Conservation (phyloP, 2,888 invertebrate genomes). For the Euplagia quadripunctaria region DNA sequence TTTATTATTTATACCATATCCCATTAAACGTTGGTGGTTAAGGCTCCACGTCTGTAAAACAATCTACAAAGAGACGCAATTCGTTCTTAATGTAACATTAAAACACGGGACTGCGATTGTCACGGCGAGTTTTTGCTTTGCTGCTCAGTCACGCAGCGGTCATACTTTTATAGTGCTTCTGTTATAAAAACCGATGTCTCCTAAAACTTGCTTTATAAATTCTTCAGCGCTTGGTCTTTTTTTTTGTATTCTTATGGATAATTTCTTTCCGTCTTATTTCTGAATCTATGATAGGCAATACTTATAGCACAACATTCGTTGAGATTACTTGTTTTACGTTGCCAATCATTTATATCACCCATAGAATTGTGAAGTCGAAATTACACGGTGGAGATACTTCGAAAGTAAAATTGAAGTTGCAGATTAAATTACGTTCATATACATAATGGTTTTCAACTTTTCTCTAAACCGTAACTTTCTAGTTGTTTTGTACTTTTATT, state of each 20-base stretch:
- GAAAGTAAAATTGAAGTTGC: neutral
- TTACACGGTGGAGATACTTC: neutral
- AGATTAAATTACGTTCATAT: neutral
- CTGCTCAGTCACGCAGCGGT: conserved; percentile 50
- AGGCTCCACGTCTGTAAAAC: neutral
- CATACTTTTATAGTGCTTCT: conserved; percentile 35
- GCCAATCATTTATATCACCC: neutral
- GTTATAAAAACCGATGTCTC: conserved; percentile 44
- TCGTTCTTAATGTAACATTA: conserved; percentile 47
- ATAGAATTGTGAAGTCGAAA: neutral
- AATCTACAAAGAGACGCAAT: conserved; percentile 28
- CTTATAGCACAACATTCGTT: neutral
- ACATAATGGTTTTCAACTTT: neutral
- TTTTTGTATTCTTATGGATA: conserved; percentile 28
- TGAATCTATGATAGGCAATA: neutral
- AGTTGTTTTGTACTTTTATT: neutral
- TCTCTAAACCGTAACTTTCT: neutral
- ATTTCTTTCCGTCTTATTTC: conserved; percentile 24
- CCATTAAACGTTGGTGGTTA: too few species aligned
- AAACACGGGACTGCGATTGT: conserved; percentile 45
- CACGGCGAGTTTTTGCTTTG: conserved; percentile 44
- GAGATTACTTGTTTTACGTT: neutral
- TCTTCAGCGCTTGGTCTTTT: conserved; percentile 27
- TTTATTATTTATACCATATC: too few species aligned
- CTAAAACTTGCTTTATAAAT: conserved; percentile 30